Evolutionary conservation across 2,113 vertebrate genomes (phyloP).

Genomic region (Tragelaphus scriptus): DNA sequence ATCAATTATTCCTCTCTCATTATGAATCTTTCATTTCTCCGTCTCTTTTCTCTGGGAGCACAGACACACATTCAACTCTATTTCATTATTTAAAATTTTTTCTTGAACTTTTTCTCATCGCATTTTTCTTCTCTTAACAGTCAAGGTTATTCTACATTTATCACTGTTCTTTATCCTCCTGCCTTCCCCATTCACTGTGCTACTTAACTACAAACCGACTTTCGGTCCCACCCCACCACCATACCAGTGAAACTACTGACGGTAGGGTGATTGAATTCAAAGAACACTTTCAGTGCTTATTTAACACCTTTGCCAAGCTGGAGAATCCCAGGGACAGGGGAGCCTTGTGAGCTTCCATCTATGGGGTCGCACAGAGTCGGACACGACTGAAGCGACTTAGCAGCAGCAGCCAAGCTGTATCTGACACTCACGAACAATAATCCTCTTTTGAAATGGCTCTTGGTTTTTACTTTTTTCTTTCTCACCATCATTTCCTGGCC

Average conservation of each 20-base stretch:
- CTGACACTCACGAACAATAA: not conserved
- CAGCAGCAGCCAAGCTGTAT: no score
- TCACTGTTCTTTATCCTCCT: not conserved
- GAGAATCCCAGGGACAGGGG: no score
- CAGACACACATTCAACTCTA: not conserved
- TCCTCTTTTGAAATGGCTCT: not conserved
- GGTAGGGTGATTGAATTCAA: not conserved
- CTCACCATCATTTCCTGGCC: not conserved
- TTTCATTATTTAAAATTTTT: not conserved
- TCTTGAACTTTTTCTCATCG: not conserved
- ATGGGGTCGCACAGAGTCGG: no score
- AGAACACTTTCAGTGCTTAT: not conserved
- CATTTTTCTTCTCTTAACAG: not conserved
- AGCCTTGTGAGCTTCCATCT: no score
- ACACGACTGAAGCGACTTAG: no score
- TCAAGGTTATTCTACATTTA: not conserved
- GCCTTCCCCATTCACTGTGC: not conserved
- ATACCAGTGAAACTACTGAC: not conserved
- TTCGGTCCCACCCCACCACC: fast-evolving
- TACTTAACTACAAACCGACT: not conserved
- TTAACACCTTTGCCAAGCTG: not conserved
- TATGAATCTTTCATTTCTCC: not conserved
- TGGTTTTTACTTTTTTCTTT: not conserved
- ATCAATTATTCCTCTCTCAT: not conserved
- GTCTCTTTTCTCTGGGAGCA: not conserved